phyloP scores from a whole-genome alignment of 2,797 vertebrate species.

The Pseudomugil gertrudae region DNA sequence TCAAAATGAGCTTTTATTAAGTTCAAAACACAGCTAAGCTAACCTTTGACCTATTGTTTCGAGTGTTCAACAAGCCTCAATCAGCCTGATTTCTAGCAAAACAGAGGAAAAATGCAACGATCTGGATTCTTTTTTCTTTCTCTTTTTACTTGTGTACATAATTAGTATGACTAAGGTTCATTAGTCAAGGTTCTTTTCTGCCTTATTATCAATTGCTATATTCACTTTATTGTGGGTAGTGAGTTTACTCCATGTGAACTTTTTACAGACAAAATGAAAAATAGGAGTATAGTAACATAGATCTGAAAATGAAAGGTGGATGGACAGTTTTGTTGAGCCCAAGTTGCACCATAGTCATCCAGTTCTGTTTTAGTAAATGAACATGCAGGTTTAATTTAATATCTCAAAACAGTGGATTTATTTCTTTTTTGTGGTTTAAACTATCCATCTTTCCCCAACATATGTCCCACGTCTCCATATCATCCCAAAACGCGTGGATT shows the following conservation, averaged over 20 bases:
- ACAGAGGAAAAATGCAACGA: too few relatives aligned
- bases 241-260: background rate
- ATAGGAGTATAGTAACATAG: background rate
- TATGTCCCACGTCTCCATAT: background rate
- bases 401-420: conserved; percentile 9
- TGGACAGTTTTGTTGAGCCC: background rate
- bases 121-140: conserved; percentile 1
- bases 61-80: background rate
- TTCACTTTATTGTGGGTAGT: conserved; percentile 1
- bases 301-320: conserved; percentile 11
- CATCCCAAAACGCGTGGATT: background rate
- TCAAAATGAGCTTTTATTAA: conserved; percentile 35
- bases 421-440: background rate
- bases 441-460: background rate
- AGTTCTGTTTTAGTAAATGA: conserved; percentile 4
- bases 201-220: background rate
- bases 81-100: too few relatives aligned
- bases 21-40: conserved; percentile 25
- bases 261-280: background rate
- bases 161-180: conserved; percentile 3
- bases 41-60: conserved; percentile 30
- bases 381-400: conserved; percentile 3
- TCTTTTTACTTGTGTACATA: conserved; percentile 12
- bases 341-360: background rate
- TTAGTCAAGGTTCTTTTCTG: conserved; percentile 10